Conservation (phyloP, 2,888 invertebrate genomes). For the Cheilosia scutellata region DNA sequence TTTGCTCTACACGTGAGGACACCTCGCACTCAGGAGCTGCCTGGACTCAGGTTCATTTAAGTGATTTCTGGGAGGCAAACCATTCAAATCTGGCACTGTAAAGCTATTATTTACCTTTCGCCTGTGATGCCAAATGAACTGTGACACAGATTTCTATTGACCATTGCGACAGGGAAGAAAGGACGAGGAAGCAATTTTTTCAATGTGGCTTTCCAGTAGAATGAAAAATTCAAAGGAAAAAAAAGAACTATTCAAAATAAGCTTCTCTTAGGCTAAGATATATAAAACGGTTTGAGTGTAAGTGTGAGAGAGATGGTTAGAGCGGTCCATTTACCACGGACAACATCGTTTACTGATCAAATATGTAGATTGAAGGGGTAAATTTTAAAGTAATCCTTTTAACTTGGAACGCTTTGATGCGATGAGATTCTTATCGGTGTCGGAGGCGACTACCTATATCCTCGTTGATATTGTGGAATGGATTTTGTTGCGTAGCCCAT, state of each 20-base stretch:
- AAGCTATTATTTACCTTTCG: constrained; percentile 54
- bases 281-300: background rate
- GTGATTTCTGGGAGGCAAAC: constrained; percentile 1
- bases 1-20: constrained; percentile 36
- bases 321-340: constrained; percentile 60
- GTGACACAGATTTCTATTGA: constrained; percentile 67
- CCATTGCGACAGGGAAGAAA: constrained; percentile 4
- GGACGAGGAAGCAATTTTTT: constrained; percentile 36
- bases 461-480: constrained; percentile 8
- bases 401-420: background rate
- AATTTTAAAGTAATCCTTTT: constrained; percentile 65
- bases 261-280: constrained; percentile 12
- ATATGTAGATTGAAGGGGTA: constrained; percentile 72
- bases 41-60: constrained; percentile 29
- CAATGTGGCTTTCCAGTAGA: constrained; percentile 28
- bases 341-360: constrained; percentile 73
- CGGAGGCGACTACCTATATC: background rate
- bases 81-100: constrained; percentile 48
- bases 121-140: constrained; percentile 69
- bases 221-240: constrained; percentile 40
- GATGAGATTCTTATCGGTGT: background rate
- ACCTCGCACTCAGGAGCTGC: constrained; percentile 9
- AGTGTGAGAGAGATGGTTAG: background rate
- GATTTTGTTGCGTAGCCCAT: constrained; percentile 36
- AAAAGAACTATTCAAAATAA: constrained; percentile 36